These are phyloP conservation scores for Atractosteus spatula DNA, from an alignment of 2,113 vertebrate species.

Conservation along the genomic window DNA sequence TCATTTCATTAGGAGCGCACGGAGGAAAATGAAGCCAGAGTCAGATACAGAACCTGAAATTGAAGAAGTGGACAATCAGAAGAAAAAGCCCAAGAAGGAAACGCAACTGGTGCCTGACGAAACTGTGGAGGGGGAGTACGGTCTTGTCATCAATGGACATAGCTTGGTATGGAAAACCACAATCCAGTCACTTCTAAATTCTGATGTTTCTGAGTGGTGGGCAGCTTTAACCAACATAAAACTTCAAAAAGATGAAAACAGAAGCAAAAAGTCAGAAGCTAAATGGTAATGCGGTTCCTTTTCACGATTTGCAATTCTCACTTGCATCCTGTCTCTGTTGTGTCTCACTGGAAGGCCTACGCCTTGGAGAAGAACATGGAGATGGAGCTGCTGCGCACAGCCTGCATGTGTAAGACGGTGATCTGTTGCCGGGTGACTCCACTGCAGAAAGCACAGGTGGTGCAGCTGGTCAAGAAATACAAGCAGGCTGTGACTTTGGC, in stretches of 20 bases:
- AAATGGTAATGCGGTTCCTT: too few species aligned
- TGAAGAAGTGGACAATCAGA: conserved; percentile 55
- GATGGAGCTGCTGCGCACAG: conserved; percentile 78
- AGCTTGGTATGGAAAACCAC: conserved; percentile 76
- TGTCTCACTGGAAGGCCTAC: conserved; percentile 64
- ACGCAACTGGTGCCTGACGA: conserved; percentile 66
- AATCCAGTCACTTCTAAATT: neutral
- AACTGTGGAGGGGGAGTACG: conserved; percentile 74
- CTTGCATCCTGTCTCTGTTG: neutral
- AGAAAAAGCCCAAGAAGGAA: conserved; percentile 44
- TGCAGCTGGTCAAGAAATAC: conserved; percentile 89
- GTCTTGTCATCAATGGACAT: conserved; percentile 84
- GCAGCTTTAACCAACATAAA: too few species aligned
- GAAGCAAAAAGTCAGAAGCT: too few species aligned
- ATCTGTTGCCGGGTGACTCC: conserved; percentile 94
- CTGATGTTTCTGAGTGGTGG: too few species aligned
- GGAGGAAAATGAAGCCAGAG: conserved; percentile 73
- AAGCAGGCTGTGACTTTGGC: conserved; percentile 87
- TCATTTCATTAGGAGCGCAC: conserved; percentile 65
- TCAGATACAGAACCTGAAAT: conserved; percentile 38
- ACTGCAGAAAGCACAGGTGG: conserved; percentile 93
- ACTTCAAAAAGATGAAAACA: too few species aligned
- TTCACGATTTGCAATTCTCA: too few species aligned
- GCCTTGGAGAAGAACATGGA: conserved; percentile 77
- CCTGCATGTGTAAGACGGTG: conserved; percentile 87